Base-by-base conservation (phyloP, 2,113 vertebrate genomes). In the Gnathochromis pfefferi region DNA sequence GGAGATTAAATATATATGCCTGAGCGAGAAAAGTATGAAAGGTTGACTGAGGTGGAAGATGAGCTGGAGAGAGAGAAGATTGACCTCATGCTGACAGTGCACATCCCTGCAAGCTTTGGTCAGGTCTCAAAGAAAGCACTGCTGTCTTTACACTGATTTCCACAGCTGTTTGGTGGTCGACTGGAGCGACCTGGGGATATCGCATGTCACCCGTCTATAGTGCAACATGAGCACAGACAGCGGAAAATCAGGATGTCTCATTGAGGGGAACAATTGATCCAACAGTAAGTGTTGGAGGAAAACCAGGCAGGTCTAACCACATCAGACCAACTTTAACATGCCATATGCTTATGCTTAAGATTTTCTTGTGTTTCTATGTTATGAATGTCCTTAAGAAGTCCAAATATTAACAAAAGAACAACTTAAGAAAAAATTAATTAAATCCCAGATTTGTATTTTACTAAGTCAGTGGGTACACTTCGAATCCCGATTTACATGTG, bases 231-330 rank as follows among this genome's bases (percentile, higher is more conserved):
- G 88, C 93, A 85, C 79, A 51, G 83, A n/a, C 31, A 5, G 45
- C 55, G 90, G 87, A 73, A 90, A 90, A 51, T 88, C 90, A 90
- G 93, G 91, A 93, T 82, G 92, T 89, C 83, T 91, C 87, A 78
- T 63, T 81, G 81, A 88, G 78, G 82, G 82, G 92, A 90, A 92
- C 90, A 92, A 92, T 92, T 85, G 92, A 94, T 95, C 89, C 79
- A 84, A 81, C 87, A 92, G 88, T 9, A 26, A 82, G 85, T 55
- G 87, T 85, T 89, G 86, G 68, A 88, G 85, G 63, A 53, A 84
- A 86, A 83, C 47, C 88, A 80, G 88, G 85, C 80, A 45, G 84
- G 47, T 80, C 73, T 13, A 14, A 89, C 87, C 93, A 54, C 85
- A 90, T 86, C 57, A 55, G 81, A 65, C 4, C 13, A 70, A 45